Conservation (phyloP, 2,888 invertebrate species). For the Rhimphoctona megacephalus region DNA sequence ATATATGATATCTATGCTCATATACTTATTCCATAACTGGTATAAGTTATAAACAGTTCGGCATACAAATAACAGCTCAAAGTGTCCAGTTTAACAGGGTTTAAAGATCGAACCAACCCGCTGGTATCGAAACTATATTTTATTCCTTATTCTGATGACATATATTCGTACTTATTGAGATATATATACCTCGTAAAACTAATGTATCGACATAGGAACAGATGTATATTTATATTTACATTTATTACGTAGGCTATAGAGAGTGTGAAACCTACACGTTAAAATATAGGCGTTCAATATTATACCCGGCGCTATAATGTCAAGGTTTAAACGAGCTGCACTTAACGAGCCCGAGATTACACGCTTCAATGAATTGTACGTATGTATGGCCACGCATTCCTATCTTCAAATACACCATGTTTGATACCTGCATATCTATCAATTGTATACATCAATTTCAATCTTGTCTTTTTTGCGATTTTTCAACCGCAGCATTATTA, state of each 20-base stretch:
- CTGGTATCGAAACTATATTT: constrained; percentile 57
- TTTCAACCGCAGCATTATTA: neutral
- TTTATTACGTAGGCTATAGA: constrained; percentile 33
- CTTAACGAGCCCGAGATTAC: constrained; percentile 58
- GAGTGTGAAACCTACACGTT: constrained; percentile 57
- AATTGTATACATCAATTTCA: constrained; percentile 1
- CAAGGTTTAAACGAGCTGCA: constrained; percentile 62
- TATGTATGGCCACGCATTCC: constrained; percentile 29
- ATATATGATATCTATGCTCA: neutral
- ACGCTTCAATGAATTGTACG: constrained; percentile 57
- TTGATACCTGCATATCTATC: constrained; percentile 18
- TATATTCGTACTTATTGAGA: neutral
- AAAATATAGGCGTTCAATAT: constrained; percentile 32
- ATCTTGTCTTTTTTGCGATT: neutral
- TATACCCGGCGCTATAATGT: constrained; percentile 56
- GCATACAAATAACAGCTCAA: constrained; percentile 34
- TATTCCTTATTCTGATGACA: constrained; percentile 44
- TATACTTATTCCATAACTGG: constrained; percentile 4
- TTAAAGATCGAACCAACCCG: constrained; percentile 52
- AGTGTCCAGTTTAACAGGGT: constrained; percentile 58
- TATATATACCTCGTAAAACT: constrained; percentile 21
- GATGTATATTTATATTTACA: neutral
- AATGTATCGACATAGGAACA: constrained; percentile 3
- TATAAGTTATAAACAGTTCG: constrained; percentile 42
- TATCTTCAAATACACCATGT: constrained; percentile 35